These are phyloP conservation scores for Acleris literana DNA, from an alignment of 2,888 invertebrate genomes.

Conservation along the genomic window DNA sequence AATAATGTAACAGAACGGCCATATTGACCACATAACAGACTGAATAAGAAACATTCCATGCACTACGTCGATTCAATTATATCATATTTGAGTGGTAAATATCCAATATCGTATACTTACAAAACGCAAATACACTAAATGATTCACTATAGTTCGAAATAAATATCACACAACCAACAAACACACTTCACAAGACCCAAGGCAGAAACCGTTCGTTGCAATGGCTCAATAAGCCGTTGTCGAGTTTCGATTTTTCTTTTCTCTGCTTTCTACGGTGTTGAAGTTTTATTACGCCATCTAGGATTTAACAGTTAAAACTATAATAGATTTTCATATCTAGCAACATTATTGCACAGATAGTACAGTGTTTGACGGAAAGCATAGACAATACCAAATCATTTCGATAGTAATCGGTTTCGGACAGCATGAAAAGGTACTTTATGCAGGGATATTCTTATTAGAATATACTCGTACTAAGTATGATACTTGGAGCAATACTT, in stretches of 20 bases:
- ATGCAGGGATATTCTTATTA: background rate
- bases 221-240: conserved; percentile 55
- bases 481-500: background rate
- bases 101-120: conserved; percentile 63
- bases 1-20: conserved; percentile 73
- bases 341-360: conserved; percentile 25
- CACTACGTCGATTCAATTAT: conserved; percentile 36
- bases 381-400: conserved; percentile 19
- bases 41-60: conserved; percentile 46
- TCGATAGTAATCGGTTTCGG: conserved; percentile 20
- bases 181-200: conserved; percentile 78
- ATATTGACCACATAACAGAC: conserved; percentile 74
- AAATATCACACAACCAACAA: conserved; percentile 72
- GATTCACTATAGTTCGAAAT: conserved; percentile 65
- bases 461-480: background rate
- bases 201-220: conserved; percentile 80
- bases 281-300: conserved; percentile 56
- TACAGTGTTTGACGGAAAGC: background rate
- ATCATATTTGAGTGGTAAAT: conserved; percentile 32
- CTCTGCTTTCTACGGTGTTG: conserved; percentile 48
- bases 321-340: conserved; percentile 14
- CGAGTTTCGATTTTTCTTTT: conserved; percentile 67
- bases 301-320: conserved; percentile 24
- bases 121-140: conserved; percentile 68
- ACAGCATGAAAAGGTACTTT: conserved; percentile 24